Evolutionary conservation across 2,888 invertebrate genomes (phyloP).

Genomic region (Lithodes maja): DNA sequence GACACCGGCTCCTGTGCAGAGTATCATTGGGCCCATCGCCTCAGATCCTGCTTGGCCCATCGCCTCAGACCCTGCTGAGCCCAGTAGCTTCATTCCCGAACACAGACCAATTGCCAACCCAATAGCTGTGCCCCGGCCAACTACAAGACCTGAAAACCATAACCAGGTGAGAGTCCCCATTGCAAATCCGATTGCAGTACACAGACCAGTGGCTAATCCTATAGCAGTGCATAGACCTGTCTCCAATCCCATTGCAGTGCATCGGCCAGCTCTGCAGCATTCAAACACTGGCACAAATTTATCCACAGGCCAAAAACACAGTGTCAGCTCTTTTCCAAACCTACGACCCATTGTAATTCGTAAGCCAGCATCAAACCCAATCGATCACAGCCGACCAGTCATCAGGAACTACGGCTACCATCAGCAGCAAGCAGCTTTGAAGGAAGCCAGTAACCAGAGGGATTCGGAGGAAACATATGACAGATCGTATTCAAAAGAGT

Average conservation of each 20-base stretch:
- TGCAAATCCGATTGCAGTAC: not conserved
- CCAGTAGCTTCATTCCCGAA: not conserved
- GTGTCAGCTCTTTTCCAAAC: too few species aligned
- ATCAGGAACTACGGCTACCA: conserved; percentile 4
- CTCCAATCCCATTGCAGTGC: not conserved
- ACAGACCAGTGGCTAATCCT: not conserved
- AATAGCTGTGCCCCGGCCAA: not conserved
- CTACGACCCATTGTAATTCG: not conserved
- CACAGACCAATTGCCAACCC: conserved; percentile 17
- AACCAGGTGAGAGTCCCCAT: not conserved
- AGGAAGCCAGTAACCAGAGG: not conserved
- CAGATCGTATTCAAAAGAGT: not conserved
- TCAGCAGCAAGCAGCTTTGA: not conserved
- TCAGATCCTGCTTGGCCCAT: not conserved
- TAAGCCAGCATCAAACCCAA: not conserved
- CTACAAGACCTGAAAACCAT: not conserved
- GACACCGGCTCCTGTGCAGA: not conserved
- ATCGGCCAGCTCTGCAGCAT: not conserved
- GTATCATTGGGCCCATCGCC: not conserved
- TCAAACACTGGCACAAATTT: not conserved
- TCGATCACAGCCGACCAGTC: not conserved
- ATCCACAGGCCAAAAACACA: too few species aligned
- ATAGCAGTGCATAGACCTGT: conserved; percentile 5
- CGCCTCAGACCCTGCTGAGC: not conserved
- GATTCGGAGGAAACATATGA: not conserved